Conservation (phyloP, 2,113 vertebrate species). For the Stigmatopora nigra region DNA sequence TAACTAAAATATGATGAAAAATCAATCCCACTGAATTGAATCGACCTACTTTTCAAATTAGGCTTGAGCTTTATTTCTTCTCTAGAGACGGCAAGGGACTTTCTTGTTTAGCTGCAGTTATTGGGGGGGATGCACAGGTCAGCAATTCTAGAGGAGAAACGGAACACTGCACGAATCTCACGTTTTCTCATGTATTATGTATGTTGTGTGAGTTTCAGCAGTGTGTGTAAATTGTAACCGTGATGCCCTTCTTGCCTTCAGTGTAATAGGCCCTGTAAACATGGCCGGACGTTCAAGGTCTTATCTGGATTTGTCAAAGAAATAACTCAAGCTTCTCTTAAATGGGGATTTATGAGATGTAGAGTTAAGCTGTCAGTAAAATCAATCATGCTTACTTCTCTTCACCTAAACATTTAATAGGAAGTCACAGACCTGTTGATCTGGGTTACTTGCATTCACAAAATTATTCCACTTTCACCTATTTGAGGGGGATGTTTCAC, state of each 20-base stretch:
- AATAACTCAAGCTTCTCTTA: neutral
- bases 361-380: conserved; percentile 17
- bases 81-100: conserved; percentile 31
- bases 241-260: neutral
- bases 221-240: conserved; percentile 12
- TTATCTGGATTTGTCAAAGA: conserved; percentile 18
- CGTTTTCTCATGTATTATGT: conserved; percentile 59
- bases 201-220: conserved; percentile 32
- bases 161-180: conserved; percentile 47
- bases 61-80: conserved; percentile 10
- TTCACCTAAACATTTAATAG: conserved; percentile 14
- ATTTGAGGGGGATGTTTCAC: too few relatives aligned
- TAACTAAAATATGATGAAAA: too few relatives aligned
- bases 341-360: conserved; percentile 28
- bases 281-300: conserved; percentile 17
- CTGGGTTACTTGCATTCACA: neutral
- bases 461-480: neutral
- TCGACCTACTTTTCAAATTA: too few relatives aligned
- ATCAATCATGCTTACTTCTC: conserved; percentile 18
- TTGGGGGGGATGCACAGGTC: conserved; percentile 37
- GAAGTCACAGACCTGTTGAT: conserved; percentile 4
- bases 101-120: conserved; percentile 10
- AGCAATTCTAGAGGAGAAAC: conserved; percentile 62
- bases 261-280: neutral
- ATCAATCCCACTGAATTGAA: too few relatives aligned